Percentiles rank a stretch among this genome's conserved stretches.
phyloP scores from a whole-genome alignment of 2,888 invertebrate species.

The Cetonia aurata region DNA sequence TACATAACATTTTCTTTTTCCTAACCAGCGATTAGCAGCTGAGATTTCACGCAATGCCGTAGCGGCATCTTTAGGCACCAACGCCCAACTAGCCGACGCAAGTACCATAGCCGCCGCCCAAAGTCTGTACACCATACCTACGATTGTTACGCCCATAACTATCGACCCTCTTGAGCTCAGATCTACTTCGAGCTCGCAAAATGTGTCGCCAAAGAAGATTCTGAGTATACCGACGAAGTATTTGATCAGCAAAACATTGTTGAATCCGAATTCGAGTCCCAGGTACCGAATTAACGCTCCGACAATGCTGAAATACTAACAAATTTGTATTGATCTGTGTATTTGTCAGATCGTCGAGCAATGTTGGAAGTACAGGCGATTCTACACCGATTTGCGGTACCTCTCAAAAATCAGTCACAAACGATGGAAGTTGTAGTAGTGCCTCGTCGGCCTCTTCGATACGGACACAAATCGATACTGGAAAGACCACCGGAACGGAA shows the following conservation, averaged over 20 bases:
- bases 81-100: conserved; percentile 50
- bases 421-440: conserved; percentile 49
- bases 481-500: conserved; percentile 49
- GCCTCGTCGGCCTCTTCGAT: conserved; percentile 56
- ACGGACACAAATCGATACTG: conserved; percentile 55
- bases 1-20: conserved; percentile 8
- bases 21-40: conserved; percentile 72
- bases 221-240: conserved; percentile 43
- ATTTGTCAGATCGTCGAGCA: conserved; percentile 19
- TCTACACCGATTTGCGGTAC: neutral
- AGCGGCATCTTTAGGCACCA: conserved; percentile 66
- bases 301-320: neutral
- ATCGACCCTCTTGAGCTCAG: conserved; percentile 47
- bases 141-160: conserved; percentile 47
- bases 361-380: conserved; percentile 22
- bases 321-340: neutral
- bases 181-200: conserved; percentile 43
- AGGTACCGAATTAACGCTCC: conserved; percentile 21
- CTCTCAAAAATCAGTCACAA: conserved; percentile 15
- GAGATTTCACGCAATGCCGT: conserved; percentile 78
- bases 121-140: conserved; percentile 57
- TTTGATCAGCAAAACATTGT: conserved; percentile 40
- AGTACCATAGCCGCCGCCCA: conserved; percentile 57
- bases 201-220: conserved; percentile 44
- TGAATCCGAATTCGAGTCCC: conserved; percentile 32